Conservation (phyloP, 2,888 invertebrate species). For the Cryptophagus acutangulus region DNA sequence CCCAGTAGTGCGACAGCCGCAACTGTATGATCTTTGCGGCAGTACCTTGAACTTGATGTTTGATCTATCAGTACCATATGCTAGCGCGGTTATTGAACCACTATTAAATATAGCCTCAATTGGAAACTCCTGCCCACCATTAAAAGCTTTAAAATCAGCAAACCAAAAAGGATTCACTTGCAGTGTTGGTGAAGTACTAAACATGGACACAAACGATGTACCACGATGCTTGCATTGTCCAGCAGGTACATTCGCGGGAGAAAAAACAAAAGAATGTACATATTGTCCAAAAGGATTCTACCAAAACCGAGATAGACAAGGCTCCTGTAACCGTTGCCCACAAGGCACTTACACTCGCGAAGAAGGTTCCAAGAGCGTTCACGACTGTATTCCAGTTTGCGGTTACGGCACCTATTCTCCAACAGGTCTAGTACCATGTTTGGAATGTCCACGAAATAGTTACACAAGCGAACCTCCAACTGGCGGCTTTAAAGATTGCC, state of each 20-base stretch:
- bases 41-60: slow-evolving; percentile 90
- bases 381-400: slow-evolving; percentile 89
- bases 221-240: slow-evolving; percentile 95
- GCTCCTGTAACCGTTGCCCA: slow-evolving; percentile 85
- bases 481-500: slow-evolving; percentile 89
- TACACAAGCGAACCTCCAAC: slow-evolving; percentile 83
- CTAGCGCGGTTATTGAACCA: slow-evolving; percentile 84
- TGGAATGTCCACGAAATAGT: slow-evolving; percentile 90
- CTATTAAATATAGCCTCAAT: slow-evolving; percentile 83
- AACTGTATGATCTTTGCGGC: slow-evolving; percentile 91
- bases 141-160: slow-evolving; percentile 78
- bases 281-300: slow-evolving; percentile 90
- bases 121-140: slow-evolving; percentile 87
- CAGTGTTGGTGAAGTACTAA: slow-evolving; percentile 87
- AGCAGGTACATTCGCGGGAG: slow-evolving; percentile 88
- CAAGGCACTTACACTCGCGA: slow-evolving; percentile 89
- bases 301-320: slow-evolving; percentile 88
- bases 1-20: slow-evolving; percentile 84
- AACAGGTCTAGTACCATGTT: slow-evolving; percentile 87
- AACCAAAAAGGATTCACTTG: slow-evolving; percentile 90
- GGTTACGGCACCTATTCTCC: slow-evolving; percentile 95
- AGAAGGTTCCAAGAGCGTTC: slow-evolving; percentile 80
- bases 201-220: slow-evolving; percentile 87
- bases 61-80: slow-evolving; percentile 88
- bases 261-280: slow-evolving; percentile 85